phyloP scores from a whole-genome alignment of 1,140 invertebrate species.

The Leptonema lineaticorne region DNA sequence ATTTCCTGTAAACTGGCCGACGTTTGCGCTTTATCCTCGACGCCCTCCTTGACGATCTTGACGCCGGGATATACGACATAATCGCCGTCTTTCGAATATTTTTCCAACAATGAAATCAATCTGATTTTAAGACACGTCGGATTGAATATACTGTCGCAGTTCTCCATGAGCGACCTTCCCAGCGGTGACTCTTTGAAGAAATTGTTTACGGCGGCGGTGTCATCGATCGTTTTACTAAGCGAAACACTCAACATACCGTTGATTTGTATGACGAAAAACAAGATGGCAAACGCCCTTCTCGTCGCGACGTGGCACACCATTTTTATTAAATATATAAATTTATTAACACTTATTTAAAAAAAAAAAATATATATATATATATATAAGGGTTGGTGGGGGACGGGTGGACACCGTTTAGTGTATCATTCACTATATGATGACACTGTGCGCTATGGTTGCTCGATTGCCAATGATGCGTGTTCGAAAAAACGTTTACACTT shows the following conservation, averaged over 20 bases:
- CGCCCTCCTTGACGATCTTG: constrained; percentile 68
- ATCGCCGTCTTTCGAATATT: constrained; percentile 54
- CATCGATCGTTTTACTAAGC: neutral
- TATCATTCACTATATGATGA: neutral
- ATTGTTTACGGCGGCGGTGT: neutral
- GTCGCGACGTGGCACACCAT: neutral
- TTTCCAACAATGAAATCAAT: constrained; percentile 72
- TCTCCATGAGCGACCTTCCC: constrained; percentile 26
- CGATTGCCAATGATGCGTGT: constrained; percentile 14
- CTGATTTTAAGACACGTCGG: constrained; percentile 76
- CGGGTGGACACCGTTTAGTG: neutral
- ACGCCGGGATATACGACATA: constrained; percentile 64
- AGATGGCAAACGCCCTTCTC: constrained; percentile 12
- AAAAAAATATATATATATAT: too few relatives aligned
- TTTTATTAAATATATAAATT: neutral
- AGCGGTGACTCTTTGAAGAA: neutral
- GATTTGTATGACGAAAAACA: constrained; percentile 25
- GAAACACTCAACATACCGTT: constrained; percentile 19
- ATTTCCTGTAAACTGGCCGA: constrained; percentile 70
- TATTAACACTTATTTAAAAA: too few relatives aligned
- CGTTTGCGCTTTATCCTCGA: constrained; percentile 56
- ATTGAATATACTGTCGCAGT: constrained; percentile 48
- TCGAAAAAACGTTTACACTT: constrained; percentile 16
- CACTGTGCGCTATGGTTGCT: constrained; percentile 15
- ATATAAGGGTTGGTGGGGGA: too few relatives aligned